Evolutionary conservation across 2,797 vertebrate genomes (phyloP), one percentile per base, ranked within the genome.

Genomic region (Melanotaenia trifasciata): DNA sequence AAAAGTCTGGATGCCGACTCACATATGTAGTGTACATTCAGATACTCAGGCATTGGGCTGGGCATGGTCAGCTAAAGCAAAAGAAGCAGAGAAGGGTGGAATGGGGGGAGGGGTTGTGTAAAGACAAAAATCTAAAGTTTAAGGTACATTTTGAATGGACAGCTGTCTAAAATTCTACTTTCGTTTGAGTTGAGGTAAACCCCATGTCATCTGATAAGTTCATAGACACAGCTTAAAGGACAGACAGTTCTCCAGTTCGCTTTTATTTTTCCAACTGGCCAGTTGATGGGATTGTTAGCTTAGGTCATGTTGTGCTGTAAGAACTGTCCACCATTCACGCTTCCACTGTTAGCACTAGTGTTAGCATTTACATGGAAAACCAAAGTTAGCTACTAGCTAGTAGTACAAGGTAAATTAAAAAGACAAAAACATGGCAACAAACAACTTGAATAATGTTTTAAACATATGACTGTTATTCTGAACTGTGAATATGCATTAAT

Each of bases 11-110:
- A 99, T 0, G 98, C 98, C 8, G 98, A 99, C 91, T 99, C 98
- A 58, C 98, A 99, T 92, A 99, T 99, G 92, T 99, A 99, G 90
- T 99, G 98, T 35, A 99, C 97, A 50, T 99, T 99, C 86, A 99
- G 96, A 91, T 97, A 99, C 85, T 99, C 98, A 0, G 98, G 98
- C 96, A 98, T 98, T 2, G 98, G 98, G 79, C 96, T 99, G 74
- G 98, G 98, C 98, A 93, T 90, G 56, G 86, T 92, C 77, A 94
- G 83, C 93, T 92, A 13, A 24, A 78, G 24, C 45, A 30, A 56
- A 28, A 72, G 32, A 86, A 3, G 16, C 4, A 75, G 58, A 79
- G 24, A 58, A 20, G 43, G 40, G 1, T 18, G 40, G 11, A 3
- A 61, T 13, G 5, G 40, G 18, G 13, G 2, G 62, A 13, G 4